Evolutionary conservation across 2,888 invertebrate genomes (phyloP), one percentile per base, ranked within the genome.

Genomic region (Erynnis tages): DNA sequence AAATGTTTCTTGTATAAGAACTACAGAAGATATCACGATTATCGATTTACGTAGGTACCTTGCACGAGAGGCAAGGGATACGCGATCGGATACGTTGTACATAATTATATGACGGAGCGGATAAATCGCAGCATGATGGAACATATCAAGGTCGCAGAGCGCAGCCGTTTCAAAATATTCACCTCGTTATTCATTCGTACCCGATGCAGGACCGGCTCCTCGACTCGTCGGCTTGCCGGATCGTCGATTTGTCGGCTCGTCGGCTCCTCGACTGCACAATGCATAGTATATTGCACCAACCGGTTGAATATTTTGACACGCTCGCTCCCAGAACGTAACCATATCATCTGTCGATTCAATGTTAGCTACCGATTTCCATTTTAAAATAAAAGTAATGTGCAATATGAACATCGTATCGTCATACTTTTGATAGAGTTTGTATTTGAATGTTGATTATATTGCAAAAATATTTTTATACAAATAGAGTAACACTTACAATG

Each of bases 381-480:
- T 67, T 65, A 59, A 64, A 65, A 58, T 58, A 60, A 67, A 63
- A 61, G 63, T 63, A 70, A 73, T 74, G 82, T 84, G 84, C 84
- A 86, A 82, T 86, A 82, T 79, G 66, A 78, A 80, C 81, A 82
- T 79, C 73, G 67, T 73, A 77, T 76, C 73, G 71, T 82, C 69
- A 76, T 81, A 79, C 79, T 85, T 85, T 85, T 85, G 82, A 85
- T 87, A 83, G 80, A 84, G 80, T 84, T 87, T 83, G 82, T 87
- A 87, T 86, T 86, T 87, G 66, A 83, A 82, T 85, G 88, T 89
- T 87, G 72, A 83, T 81, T 86, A 85, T 87, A 87, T 84, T 82
- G 76, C 87, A 85, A 76, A 88, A 87, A 79, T 89, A 89, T 89
- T 89, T 89, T 89, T 89, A 89, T 88, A 89, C 80, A 82, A 71